These are phyloP conservation scores for Exephanes ischioxanthus DNA, from an alignment of 2,888 invertebrate species.

Conservation along the genomic window DNA sequence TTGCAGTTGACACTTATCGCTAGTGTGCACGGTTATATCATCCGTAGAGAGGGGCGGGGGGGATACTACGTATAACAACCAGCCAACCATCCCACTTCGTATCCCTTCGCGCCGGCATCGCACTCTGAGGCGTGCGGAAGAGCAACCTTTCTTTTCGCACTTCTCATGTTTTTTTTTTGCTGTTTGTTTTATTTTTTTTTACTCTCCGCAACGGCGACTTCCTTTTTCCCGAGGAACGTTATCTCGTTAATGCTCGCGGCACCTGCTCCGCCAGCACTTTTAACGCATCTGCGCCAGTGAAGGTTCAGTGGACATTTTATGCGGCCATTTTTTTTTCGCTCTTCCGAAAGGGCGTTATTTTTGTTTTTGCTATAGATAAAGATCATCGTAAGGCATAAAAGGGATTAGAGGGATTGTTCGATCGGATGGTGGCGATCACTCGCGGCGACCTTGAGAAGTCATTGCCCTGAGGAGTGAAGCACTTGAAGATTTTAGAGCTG, in stretches of 20 bases:
- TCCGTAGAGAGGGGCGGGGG: not conserved
- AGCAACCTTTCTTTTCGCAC: conserved; percentile 50
- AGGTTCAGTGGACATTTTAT: not conserved
- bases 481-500: no score
- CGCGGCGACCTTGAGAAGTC: no score
- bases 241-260: conserved; percentile 58
- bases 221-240: conserved; percentile 36
- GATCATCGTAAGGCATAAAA: no score
- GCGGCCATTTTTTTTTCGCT: conserved; percentile 10
- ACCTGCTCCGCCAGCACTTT: conserved; percentile 46
- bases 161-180: not conserved
- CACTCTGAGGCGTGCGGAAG: not conserved
- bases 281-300: not conserved
- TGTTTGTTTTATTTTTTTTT: conserved; percentile 19
- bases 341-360: not conserved
- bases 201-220: conserved; percentile 32
- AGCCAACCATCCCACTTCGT: conserved; percentile 7
- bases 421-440: no score
- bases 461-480: no score
- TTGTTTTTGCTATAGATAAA: not conserved
- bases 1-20: conserved; percentile 84
- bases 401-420: no score
- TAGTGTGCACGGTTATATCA: conserved; percentile 64
- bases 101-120: conserved; percentile 19
- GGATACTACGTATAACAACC: conserved; percentile 31